Base-by-base conservation (phyloP, 1,140 invertebrate genomes). In the Euura saliciscinereae region DNA sequence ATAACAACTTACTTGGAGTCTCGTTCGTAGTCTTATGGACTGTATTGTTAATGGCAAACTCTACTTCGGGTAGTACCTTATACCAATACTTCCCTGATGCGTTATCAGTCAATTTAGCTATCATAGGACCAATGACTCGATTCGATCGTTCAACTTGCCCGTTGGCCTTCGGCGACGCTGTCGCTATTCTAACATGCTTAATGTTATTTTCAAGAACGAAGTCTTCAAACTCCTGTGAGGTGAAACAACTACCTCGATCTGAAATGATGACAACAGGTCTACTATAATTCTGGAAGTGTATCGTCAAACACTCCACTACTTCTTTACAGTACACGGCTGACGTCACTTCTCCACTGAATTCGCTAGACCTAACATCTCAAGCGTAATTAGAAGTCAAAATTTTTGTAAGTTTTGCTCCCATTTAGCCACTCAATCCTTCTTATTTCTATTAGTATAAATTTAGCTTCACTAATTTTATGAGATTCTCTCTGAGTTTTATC, bases 31-130 rank as follows among this genome's bases (percentile, higher is more conserved):
- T 71, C 43, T 75, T 71, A 70, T 76, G 69, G 42, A 74, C 28
- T 5, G 78, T 74, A 65, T 80, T 80, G 69, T 82, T 82, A 28
- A 82, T 59, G 3, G 76, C 72, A 74, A 73, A 77, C 74, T 81
- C 76, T 6, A 69, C 71, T n/a, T 79, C 65, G 4, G 6, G 43
- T 66, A 82, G 69, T 8, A 69, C 59, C 59, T 74, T 70, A 70
- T 77, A 75, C 80, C 78, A 83, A 51, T 75, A 74, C 8, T 68
- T 72, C 64, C 65, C 65, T 1, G 46, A 5, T 45, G 71, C 72
- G 65, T 65, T 72, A 42, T 51, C 67, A 64, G 3, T 70, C 44
- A 78, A 68, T 67, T 78, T 78, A 1, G 69, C 65, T 11, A 78
- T 59, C 73, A 76, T 71, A 11, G 77, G 73, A 11, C 73, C 66